A percentile compares a stretch with the other conserved stretches of the same genome.
Evolutionary conservation across 2,113 vertebrate genomes (phyloP).

Genomic region (Deroptyus accipitrinus): DNA sequence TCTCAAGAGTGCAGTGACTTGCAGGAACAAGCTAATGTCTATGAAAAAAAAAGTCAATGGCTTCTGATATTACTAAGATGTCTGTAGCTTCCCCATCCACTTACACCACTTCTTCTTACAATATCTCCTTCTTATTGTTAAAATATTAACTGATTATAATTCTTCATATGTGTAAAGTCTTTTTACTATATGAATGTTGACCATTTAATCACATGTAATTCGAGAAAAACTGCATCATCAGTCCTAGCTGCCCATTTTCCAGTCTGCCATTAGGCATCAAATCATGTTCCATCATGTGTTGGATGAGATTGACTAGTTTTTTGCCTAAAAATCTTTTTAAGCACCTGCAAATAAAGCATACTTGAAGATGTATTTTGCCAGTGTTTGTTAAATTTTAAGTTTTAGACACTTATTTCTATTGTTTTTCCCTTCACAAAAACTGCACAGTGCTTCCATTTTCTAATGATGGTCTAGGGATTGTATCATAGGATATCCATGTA

Average conservation of each 20-base stretch:
- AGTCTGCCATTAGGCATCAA: neutral
- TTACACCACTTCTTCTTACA: neutral
- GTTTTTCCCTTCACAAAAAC: neutral
- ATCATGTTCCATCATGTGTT: neutral
- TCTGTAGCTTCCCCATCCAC: neutral
- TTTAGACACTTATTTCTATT: neutral
- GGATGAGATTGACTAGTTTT: slow-evolving; percentile 19
- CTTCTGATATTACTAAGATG: slow-evolving; percentile 35
- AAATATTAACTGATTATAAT: slow-evolving; percentile 19
- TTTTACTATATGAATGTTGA: slow-evolving; percentile 27
- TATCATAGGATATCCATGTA: neutral
- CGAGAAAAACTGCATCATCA: neutral
- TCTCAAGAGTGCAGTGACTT: slow-evolving; percentile 46
- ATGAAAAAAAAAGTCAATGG: neutral
- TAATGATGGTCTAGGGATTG: neutral
- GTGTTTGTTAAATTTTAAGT: neutral
- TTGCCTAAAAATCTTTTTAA: slow-evolving; percentile 38
- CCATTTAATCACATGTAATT: slow-evolving; percentile 12
- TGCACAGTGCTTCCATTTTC: slow-evolving; percentile 11
- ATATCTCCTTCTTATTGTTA: slow-evolving; percentile 5
- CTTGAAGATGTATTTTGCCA: slow-evolving; percentile 38
- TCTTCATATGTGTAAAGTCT: neutral
- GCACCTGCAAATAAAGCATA: slow-evolving; percentile 56
- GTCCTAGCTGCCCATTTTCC: neutral
- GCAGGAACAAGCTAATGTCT: slow-evolving; percentile 27